These are phyloP conservation scores for Hydrozoanthus tunicans DNA, from an alignment of 64 coral and sea anemone species.

Conservation along the genomic window DNA sequence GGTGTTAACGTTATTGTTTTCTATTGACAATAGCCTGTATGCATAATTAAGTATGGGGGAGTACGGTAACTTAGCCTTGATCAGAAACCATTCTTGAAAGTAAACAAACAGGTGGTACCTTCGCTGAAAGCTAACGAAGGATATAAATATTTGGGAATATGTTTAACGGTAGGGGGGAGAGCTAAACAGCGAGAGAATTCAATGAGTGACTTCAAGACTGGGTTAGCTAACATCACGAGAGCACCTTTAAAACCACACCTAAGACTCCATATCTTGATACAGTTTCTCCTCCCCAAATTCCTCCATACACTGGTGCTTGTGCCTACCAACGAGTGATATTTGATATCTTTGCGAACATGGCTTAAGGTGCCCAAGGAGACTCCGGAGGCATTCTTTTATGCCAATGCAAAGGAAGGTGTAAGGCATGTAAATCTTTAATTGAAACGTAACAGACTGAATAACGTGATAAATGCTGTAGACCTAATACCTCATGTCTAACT, in stretches of 20 bases:
- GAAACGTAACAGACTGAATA: background rate
- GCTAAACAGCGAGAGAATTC: background rate
- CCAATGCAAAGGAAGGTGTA: background rate
- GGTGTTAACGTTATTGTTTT: background rate
- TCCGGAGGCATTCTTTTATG: background rate
- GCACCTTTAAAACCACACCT: background rate
- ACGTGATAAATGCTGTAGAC: too few species aligned
- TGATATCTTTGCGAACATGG: background rate
- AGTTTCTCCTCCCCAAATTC: background rate
- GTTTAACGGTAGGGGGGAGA: background rate
- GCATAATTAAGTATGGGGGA: too few species aligned
- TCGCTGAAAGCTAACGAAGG: background rate
- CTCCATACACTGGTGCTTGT: background rate
- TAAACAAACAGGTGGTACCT: background rate
- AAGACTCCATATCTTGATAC: background rate
- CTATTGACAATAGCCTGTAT: too few species aligned
- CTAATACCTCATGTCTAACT: too few species aligned
- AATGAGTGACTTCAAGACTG: background rate
- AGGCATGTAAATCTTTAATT: background rate
- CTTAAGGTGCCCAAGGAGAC: background rate
- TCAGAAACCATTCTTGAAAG: background rate
- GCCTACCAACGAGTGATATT: background rate
- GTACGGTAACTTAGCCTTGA: too few species aligned
- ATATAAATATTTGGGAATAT: background rate
- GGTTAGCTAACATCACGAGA: background rate